phyloP scores from a whole-genome alignment of 2,888 invertebrate genomes.

The Carabus problematicus region DNA sequence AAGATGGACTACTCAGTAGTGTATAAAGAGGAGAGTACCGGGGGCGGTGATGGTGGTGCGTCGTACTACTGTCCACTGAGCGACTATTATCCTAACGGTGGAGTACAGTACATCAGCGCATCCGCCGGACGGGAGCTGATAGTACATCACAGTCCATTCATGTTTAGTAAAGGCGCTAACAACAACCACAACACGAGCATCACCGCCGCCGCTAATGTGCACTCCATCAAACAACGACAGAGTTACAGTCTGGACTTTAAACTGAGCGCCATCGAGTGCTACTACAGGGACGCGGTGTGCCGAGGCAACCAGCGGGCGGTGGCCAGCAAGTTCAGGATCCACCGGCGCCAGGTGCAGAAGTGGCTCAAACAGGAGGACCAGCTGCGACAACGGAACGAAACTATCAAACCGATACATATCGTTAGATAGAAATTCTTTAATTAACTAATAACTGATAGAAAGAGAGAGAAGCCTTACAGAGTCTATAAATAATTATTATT shows the following conservation, averaged over 20 bases:
- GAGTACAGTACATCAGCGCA: constrained; percentile 18
- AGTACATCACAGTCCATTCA: no score
- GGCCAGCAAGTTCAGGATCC: constrained; percentile 60
- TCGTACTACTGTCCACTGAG: constrained; percentile 1
- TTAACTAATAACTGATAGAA: neutral
- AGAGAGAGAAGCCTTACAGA: constrained; percentile 33
- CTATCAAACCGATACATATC: constrained; percentile 53
- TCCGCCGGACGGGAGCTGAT: no score
- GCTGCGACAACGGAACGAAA: constrained; percentile 54
- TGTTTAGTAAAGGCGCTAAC: constrained; percentile 44
- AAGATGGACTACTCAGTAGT: constrained; percentile 25
- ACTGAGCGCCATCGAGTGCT: constrained; percentile 63
- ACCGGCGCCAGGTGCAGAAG: constrained; percentile 63
- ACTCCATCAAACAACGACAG: constrained; percentile 55
- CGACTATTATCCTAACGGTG: constrained; percentile 31
- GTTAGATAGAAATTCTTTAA: constrained; percentile 49
- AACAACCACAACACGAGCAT: constrained; percentile 51
- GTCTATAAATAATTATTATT: constrained; percentile 36
- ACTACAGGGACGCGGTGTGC: constrained; percentile 62
- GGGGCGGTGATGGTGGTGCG: neutral
- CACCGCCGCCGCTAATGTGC: constrained; percentile 47
- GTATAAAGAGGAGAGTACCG: constrained; percentile 7
- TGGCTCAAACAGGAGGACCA: constrained; percentile 65
- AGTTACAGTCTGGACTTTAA: constrained; percentile 64
- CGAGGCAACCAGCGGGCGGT: constrained; percentile 61